These are phyloP conservation scores for Abscondita cerata DNA, from an alignment of 2,888 invertebrate species.

Conservation along the genomic window DNA sequence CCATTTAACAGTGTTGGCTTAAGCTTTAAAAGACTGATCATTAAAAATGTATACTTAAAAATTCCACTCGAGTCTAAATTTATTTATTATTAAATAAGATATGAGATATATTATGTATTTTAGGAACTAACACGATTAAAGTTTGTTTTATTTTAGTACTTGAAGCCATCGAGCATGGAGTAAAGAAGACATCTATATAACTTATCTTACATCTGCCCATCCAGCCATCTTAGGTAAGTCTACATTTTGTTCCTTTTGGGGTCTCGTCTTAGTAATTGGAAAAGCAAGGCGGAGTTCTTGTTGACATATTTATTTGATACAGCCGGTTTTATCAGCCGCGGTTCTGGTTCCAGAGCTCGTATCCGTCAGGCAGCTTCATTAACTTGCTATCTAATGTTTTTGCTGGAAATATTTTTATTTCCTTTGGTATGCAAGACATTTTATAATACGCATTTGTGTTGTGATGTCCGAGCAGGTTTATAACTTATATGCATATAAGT, in stretches of 20 bases:
- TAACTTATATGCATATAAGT: constrained; percentile 17
- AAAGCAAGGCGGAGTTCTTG: constrained; percentile 53
- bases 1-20: no score
- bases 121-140: constrained; percentile 9
- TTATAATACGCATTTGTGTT: constrained; percentile 18
- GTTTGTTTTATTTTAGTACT: constrained; percentile 28
- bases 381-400: constrained; percentile 48
- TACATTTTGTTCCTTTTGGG: constrained; percentile 50
- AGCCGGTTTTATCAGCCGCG: constrained; percentile 54
- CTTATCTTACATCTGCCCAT: constrained; percentile 52
- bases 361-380: constrained; percentile 35
- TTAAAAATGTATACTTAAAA: no score
- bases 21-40: no score
- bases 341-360: constrained; percentile 52
- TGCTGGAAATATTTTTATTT: constrained; percentile 45
- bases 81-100: not conserved
- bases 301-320: constrained; percentile 59
- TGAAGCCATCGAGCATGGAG: constrained; percentile 46
- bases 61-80: not conserved
- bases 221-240: constrained; percentile 57
- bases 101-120: not conserved
- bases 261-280: constrained; percentile 50
- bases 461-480: constrained; percentile 18
- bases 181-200: constrained; percentile 50
- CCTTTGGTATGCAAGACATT: constrained; percentile 26